phyloP scores from a whole-genome alignment of 2,888 invertebrate genomes.

The Neoascia interrupta region DNA sequence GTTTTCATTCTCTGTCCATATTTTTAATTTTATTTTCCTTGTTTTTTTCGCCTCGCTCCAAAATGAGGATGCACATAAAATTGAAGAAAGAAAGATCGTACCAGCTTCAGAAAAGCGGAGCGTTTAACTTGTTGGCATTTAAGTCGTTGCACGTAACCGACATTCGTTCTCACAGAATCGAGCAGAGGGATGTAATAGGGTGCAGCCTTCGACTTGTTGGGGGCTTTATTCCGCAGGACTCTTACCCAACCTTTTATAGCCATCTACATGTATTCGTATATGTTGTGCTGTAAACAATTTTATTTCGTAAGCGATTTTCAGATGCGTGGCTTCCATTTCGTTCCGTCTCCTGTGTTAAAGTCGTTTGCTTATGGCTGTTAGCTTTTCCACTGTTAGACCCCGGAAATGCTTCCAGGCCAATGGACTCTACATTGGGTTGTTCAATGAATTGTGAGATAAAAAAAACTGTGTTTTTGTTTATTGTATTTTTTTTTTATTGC shows the following conservation, averaged over 20 bases:
- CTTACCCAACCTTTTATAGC: no score
- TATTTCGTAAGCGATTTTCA: constrained; percentile 30
- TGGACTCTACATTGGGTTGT: constrained; percentile 2
- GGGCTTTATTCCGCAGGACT: no score
- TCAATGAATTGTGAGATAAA: constrained; percentile 41
- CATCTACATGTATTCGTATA: no score
- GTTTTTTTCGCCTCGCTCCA: neutral
- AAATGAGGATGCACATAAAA: constrained; percentile 2
- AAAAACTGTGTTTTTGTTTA: constrained; percentile 26
- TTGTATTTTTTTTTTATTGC: neutral
- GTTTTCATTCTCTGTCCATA: constrained; percentile 3
- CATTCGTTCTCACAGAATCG: constrained; percentile 23
- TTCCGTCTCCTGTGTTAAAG: constrained; percentile 2
- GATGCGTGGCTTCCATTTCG: constrained; percentile 1
- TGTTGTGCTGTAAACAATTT: constrained; percentile 35
- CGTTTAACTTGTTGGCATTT: constrained; percentile 30
- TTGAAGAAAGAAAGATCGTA: neutral
- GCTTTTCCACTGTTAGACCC: constrained; percentile 3
- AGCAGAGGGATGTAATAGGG: no score
- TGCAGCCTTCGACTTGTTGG: neutral
- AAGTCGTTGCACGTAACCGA: constrained; percentile 28
- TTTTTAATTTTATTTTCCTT: constrained; percentile 17
- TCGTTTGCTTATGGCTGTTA: constrained; percentile 3
- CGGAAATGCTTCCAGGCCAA: constrained; percentile 4
- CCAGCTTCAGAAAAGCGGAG: neutral